These are phyloP conservation scores for Hyalella azteca DNA, from an alignment of 2,888 invertebrate genomes.

Conservation along the genomic window DNA sequence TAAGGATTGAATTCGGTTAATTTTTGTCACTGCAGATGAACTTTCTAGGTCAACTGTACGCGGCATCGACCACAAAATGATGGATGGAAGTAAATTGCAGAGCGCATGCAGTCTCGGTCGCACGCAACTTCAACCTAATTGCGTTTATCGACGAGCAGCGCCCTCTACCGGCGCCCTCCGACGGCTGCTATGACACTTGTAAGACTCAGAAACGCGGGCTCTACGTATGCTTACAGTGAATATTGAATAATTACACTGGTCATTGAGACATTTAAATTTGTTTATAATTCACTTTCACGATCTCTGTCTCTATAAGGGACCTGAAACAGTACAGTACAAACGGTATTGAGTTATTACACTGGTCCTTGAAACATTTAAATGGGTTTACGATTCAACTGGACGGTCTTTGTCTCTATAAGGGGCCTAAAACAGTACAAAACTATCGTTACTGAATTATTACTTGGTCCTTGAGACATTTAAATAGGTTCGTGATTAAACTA, in stretches of 20 bases:
- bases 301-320: not conserved
- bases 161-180: not conserved
- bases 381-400: not conserved
- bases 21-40: too few species aligned
- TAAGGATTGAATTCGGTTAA: too few species aligned
- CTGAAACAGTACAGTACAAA: not conserved
- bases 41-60: too few species aligned
- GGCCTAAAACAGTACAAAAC: not conserved
- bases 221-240: not conserved
- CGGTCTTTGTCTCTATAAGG: not conserved
- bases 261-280: not conserved
- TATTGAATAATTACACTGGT: not conserved
- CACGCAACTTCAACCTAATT: not conserved
- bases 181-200: not conserved
- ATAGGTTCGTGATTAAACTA: not conserved
- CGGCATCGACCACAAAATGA: slow-evolving; percentile 20
- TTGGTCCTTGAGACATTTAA: not conserved
- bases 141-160: not conserved
- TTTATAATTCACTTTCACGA: not conserved
- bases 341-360: not conserved
- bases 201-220: not conserved
- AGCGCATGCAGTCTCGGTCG: not conserved
- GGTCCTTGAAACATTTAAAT: not conserved
- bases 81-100: slow-evolving; percentile 18
- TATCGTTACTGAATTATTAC: not conserved